Conservation (phyloP, 2,888 invertebrate species). For the Tiliacea citrago region DNA sequence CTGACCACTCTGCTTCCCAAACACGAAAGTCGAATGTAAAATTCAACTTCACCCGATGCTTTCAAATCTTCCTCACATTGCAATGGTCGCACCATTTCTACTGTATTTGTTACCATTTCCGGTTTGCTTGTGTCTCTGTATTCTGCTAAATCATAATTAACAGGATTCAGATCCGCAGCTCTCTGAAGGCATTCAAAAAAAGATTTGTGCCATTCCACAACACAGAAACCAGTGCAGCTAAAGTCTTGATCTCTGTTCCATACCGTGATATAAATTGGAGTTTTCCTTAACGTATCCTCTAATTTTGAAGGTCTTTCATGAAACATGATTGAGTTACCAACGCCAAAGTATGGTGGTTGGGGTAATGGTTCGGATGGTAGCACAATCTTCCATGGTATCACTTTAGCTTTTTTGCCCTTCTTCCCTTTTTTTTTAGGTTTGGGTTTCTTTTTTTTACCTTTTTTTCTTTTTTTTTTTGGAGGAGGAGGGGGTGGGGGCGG, state of each 20-base stretch:
- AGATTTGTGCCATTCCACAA: conserved; percentile 84
- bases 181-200: conserved; percentile 82
- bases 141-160: conserved; percentile 84
- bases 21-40: conserved; percentile 83
- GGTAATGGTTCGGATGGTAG: conserved; percentile 87
- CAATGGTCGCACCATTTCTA: conserved; percentile 79
- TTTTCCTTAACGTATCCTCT: conserved; percentile 81
- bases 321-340: conserved; percentile 86
- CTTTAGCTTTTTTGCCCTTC: conserved; percentile 78
- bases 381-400: conserved; percentile 73
- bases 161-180: conserved; percentile 81
- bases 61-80: conserved; percentile 87
- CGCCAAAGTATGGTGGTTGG: conserved; percentile 87
- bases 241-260: conserved; percentile 87
- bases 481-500: conserved; percentile 85
- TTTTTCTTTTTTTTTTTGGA: conserved; percentile 74
- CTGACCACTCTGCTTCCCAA: conserved; percentile 84
- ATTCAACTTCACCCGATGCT: conserved; percentile 85
- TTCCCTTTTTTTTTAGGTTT: conserved; percentile 75
- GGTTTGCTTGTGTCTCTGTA: conserved; percentile 80
- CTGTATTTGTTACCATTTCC: conserved; percentile 85
- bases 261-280: conserved; percentile 85
- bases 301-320: conserved; percentile 84
- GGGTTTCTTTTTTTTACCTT: conserved; percentile 59
- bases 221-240: conserved; percentile 83